phyloP scores from a whole-genome alignment of 2,797 vertebrate species.

The Pipistrellus pygmaeus region DNA sequence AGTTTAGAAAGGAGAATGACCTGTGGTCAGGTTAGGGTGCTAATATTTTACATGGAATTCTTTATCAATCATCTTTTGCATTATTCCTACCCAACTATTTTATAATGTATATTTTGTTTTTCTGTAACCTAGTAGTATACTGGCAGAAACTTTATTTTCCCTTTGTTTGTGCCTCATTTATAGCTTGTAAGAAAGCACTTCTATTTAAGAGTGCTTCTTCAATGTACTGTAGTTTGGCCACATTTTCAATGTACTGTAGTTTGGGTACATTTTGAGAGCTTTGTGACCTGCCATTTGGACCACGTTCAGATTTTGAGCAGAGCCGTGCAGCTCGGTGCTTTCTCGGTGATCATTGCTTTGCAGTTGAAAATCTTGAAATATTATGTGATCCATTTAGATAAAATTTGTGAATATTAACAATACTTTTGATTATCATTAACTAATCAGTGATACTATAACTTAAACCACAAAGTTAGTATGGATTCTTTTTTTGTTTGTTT shows the following conservation, averaged over 20 bases:
- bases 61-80: constrained; percentile 41
- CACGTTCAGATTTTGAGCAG: not conserved
- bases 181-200: not conserved
- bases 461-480: constrained; percentile 39
- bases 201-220: constrained; percentile 29
- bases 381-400: constrained; percentile 14
- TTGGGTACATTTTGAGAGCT: not conserved
- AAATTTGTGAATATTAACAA: constrained; percentile 33
- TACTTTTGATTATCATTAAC: constrained; percentile 26
- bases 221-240: not conserved
- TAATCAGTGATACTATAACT: not conserved
- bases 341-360: constrained; percentile 3
- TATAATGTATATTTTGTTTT: constrained; percentile 35
- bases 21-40: not conserved
- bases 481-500: not conserved
- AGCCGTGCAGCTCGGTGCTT: not conserved
- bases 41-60: not conserved
- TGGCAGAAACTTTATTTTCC: constrained; percentile 3
- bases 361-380: constrained; percentile 48
- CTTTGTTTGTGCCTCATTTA: not conserved
- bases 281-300: not conserved
- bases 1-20: not conserved
- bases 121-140: not conserved
- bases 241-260: not conserved
- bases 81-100: constrained; percentile 39